Base-by-base conservation (phyloP, 2,888 invertebrate species). In the Drosophila mimica region DNA sequence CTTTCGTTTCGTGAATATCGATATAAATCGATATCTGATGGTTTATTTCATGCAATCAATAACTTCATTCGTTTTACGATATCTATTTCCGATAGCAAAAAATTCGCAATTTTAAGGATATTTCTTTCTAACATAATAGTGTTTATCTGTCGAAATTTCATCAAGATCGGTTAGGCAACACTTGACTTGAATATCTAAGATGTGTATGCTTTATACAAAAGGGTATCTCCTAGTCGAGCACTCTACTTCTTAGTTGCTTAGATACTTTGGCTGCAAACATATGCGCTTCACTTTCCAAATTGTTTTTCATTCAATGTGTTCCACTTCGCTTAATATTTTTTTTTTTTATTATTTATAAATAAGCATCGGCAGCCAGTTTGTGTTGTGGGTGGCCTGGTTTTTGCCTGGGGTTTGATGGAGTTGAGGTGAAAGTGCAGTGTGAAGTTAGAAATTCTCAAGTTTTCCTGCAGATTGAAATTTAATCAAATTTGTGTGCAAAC, bases 281-380 rank as follows among this genome's bases (percentile, higher is more conserved):
- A 46, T 46, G 46, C 4, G 53, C 25, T 8, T 58, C 33, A 43
- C 33, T 36, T 36, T 13, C 31, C 9, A 63, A 56, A 54, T 36
- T 56, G 51, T 53, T 60, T 65, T 54, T 64, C 52, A 48, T 62
- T 52, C 33, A 59, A 59, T 28, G 46, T 78, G 82, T 71, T 71
- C 73, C 71, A 80, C 77, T 67, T 82, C 70, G 64, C 66, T 33
- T 59, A 28, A 57, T 76, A 72, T 79, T 69, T 79, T 58, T 77
- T 38, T 48, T 70, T 70, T 69, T 30, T 48, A 74, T 74, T n/a
- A 36, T n/a, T 52, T 65, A 28, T 76, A 71, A 71, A 76, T 70
- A 71, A 36, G 36, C 25, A 53, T 28, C 53, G 49, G 38, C 13
- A 59, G 36, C 20, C 20, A 36, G 11, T 31, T 48, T 20, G 33